Base-by-base conservation (phyloP, 2,888 invertebrate species). In the Embidobia sp. region DNA sequence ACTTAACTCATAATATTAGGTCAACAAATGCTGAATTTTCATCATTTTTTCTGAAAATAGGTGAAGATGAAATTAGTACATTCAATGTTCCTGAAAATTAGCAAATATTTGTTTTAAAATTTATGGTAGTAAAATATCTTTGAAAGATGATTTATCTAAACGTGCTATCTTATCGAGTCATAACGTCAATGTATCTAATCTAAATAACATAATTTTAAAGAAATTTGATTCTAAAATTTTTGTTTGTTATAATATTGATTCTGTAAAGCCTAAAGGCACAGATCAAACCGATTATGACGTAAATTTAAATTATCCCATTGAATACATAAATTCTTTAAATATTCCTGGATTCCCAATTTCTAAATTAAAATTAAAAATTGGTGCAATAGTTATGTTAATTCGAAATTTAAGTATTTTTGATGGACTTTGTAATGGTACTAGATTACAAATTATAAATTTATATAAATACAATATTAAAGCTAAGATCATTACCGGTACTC, bases 291-390 rank as follows among this genome's bases (percentile, higher is more conserved):
- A 55, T 10, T 4, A 27, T 10, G 7, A 5, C 2, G n/a, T 26
- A 10, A 18, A 0, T 55, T 44, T 59, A 33, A 59, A 44, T 59
- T 59, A 31, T 59, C 31, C 44, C 13, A 13, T 15, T 27, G 42
- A 55, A 40, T 37, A 40, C 15, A 18, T 55, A 27, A 55, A 55
- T 42, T 40, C 55, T 15, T 16, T 55, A 27, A 15, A 5, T n/a
- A 16, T 27, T 27, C 40, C 40, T 1, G 29, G 42, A 11, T 55
- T 55, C 42, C 40, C 55, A 29, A n/a, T 26, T 2, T 27, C 40
- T 11, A 55, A 55, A 55, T 16, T 40, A 13, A 26, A 2, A 10
- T 33, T 49, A 11, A 49, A 49, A 33, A 2, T 1, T 26, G 33
- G 49, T 10, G 18, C 35, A 15, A 22, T 53, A 8, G 37, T 53